phyloP scores from a whole-genome alignment of 2,888 invertebrate genomes.

The Andrena marginata region DNA sequence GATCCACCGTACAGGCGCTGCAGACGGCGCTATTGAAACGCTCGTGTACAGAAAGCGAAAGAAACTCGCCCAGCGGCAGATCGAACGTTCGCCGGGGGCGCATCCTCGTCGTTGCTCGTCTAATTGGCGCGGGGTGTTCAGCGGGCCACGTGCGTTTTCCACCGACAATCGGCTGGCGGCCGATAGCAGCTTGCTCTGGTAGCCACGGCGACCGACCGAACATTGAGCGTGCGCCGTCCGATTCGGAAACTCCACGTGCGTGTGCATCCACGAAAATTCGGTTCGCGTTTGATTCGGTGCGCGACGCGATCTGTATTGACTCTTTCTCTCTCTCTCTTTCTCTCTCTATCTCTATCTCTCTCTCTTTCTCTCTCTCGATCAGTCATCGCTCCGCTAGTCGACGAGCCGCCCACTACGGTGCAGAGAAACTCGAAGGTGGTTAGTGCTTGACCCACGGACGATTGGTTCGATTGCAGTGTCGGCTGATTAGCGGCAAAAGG shows the following conservation, averaged over 20 bases:
- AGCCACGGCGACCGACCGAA: conserved; percentile 51
- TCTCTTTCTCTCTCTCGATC: conserved; percentile 1
- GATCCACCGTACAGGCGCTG: conserved; percentile 81
- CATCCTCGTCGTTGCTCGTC: neutral
- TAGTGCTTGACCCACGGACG: conserved; percentile 38
- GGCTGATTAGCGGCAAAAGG: conserved; percentile 4
- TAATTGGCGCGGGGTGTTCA: conserved; percentile 20
- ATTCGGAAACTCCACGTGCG: conserved; percentile 47
- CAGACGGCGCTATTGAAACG: conserved; percentile 74
- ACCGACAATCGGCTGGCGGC: conserved; percentile 44
- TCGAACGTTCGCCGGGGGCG: conserved; percentile 3
- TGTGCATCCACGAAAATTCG: conserved; percentile 39
- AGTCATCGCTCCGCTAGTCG: too few relatives aligned
- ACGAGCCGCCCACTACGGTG: neutral
- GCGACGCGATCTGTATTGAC: neutral
- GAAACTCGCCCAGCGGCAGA: neutral
- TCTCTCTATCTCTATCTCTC: too few relatives aligned
- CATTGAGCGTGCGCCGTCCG: conserved; percentile 65
- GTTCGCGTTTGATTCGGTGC: neutral
- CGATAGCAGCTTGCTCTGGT: conserved; percentile 15
- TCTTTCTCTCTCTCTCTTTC: conserved; percentile 10
- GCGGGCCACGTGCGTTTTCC: conserved; percentile 58
- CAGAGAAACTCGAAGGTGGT: conserved; percentile 18
- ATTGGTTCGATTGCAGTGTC: conserved; percentile 65
- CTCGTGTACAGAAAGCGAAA: conserved; percentile 8